Percentiles rank a stretch among this genome's conserved stretches.
phyloP scores from a whole-genome alignment of 2,113 vertebrate genomes.

The Spheniscus mendiculus region DNA sequence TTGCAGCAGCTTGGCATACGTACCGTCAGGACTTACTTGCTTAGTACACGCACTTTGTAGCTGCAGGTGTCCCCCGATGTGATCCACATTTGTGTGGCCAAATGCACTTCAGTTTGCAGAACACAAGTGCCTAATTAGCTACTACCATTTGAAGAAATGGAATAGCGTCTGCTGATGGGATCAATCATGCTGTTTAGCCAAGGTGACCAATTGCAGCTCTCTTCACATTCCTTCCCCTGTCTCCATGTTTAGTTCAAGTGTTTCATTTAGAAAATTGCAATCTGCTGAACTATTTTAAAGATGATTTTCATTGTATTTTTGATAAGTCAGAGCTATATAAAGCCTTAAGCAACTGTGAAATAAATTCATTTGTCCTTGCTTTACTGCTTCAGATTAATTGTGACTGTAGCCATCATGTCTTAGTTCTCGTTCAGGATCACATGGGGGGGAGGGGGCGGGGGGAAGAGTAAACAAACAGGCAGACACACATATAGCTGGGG shows the following conservation, averaged over 20 bases:
- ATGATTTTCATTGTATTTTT: neutral
- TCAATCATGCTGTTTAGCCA: neutral
- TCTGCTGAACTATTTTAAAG: neutral
- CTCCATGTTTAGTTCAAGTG: neutral
- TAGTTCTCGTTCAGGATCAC: neutral
- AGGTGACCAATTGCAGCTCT: neutral
- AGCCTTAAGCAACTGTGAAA: neutral
- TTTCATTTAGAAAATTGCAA: constrained; percentile 3
- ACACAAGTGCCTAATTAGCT: neutral
- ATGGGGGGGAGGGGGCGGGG: neutral
- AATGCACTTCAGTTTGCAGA: neutral
- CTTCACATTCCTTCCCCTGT: neutral
- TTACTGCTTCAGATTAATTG: neutral
- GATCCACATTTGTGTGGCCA: neutral
- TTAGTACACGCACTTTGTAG: neutral
- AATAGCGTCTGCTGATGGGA: neutral
- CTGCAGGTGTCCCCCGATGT: neutral
- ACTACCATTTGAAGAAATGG: neutral
- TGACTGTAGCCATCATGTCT: neutral
- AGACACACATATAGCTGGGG: neutral
- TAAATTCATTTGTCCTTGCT: neutral
- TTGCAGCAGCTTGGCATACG: neutral
- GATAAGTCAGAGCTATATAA: neutral
- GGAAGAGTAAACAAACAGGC: neutral
- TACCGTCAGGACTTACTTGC: neutral